Percentiles rank a stretch among this genome's conserved stretches.
These are phyloP conservation scores for Meliscaeva auricollis DNA, from an alignment of 2,888 invertebrate genomes.

Conservation along the genomic window DNA sequence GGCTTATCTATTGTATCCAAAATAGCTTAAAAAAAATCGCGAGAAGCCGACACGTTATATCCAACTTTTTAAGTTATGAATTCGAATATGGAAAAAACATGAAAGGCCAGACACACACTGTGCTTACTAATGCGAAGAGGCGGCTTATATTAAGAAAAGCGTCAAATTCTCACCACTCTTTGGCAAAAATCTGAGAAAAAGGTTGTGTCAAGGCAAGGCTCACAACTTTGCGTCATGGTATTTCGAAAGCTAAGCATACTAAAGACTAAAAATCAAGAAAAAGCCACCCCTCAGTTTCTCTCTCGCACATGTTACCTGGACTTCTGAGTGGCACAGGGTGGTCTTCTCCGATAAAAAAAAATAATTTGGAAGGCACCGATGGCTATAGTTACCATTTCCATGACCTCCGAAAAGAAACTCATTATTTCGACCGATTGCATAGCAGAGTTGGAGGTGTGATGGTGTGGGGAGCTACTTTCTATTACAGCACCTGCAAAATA, in stretches of 20 bases:
- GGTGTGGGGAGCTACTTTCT: neutral
- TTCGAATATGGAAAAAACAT: neutral
- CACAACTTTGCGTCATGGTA: neutral
- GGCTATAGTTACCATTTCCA: neutral
- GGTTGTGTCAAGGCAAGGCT: too few relatives aligned
- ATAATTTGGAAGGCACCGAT: neutral
- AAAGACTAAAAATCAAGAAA: conserved; percentile 2
- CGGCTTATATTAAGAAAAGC: neutral
- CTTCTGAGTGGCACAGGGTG: neutral
- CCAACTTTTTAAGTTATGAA: neutral
- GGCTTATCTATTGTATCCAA: conserved; percentile 21
- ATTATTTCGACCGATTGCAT: conserved; percentile 4
- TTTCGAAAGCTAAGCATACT: neutral
- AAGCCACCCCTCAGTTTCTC: neutral
- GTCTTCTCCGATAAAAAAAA: conserved; percentile 3
- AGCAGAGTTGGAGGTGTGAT: conserved; percentile 15
- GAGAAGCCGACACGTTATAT: neutral
- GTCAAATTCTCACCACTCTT: neutral
- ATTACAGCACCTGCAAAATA: neutral
- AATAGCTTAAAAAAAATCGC: neutral
- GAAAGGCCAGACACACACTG: neutral
- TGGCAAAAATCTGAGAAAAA: too few relatives aligned
- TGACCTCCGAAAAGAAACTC: neutral
- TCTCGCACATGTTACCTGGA: conserved; percentile 4
- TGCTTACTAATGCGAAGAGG: neutral